phyloP scores from a whole-genome alignment of 2,797 vertebrate genomes.

The Phaenicophaeus curvirostris region DNA sequence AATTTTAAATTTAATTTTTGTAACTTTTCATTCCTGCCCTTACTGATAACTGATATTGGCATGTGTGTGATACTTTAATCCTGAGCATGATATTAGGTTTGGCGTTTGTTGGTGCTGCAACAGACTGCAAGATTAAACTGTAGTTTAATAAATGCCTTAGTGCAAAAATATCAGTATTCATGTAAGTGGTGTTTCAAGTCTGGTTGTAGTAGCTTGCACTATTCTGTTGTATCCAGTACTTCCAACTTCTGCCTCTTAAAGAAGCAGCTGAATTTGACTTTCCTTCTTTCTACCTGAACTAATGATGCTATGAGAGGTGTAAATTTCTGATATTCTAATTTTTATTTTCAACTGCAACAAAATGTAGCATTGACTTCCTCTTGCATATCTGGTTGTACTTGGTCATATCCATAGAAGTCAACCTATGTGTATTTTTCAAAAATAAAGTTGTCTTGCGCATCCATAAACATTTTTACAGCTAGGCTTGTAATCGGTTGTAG shows the following conservation, averaged over 20 bases:
- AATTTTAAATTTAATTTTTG: neutral
- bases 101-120: neutral
- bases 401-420: neutral
- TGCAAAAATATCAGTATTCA: neutral
- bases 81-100: neutral
- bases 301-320: neutral
- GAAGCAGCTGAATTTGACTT: neutral
- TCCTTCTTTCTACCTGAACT: neutral
- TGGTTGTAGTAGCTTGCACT: neutral
- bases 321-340: neutral
- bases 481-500: accelerated
- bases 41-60: neutral
- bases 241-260: neutral
- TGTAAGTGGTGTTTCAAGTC: neutral
- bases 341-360: neutral
- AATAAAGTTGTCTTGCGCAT: neutral
- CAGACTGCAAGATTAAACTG: neutral
- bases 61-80: neutral
- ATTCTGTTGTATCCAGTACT: neutral
- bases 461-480: neutral
- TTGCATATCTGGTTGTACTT: neutral
- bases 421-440: neutral
- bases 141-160: neutral
- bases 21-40: neutral
- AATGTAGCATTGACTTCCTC: neutral